phyloP scores from a whole-genome alignment of 2,888 invertebrate species.

The Meta bourneti region DNA sequence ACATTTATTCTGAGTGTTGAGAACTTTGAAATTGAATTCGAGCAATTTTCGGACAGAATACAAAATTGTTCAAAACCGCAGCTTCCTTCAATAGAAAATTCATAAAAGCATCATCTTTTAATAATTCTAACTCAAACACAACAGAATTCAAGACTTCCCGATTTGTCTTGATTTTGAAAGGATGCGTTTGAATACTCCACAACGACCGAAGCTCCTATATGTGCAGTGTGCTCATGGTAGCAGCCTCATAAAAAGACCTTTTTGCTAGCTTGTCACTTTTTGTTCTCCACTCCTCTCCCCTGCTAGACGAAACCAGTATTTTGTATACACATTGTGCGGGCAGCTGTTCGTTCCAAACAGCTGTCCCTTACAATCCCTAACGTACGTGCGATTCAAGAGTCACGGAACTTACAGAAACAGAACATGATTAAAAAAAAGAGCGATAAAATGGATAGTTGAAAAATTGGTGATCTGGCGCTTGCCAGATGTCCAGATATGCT shows the following conservation, averaged over 20 bases:
- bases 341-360: constrained; percentile 50
- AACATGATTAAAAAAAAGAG: constrained; percentile 59
- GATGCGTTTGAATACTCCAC: not conserved
- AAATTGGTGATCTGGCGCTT: constrained; percentile 50
- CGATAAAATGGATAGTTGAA: constrained; percentile 64
- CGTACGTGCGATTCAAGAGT: constrained; percentile 72
- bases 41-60: no score
- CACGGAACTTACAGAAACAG: constrained; percentile 60
- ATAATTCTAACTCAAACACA: no score
- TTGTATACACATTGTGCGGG: constrained; percentile 40
- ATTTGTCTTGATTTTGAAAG: no score
- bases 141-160: no score
- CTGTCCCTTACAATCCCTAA: constrained; percentile 61
- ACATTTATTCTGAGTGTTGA: no score
- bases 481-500: constrained; percentile 61
- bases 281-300: not conserved
- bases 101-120: no score
- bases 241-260: constrained; percentile 12
- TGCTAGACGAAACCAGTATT: constrained; percentile 46
- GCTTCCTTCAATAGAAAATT: no score
- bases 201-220: not conserved
- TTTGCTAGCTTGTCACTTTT: not conserved
- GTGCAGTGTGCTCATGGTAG: not conserved
- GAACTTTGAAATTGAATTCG: no score
- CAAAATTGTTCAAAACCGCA: no score